Evolutionary conservation across 2,797 vertebrate species (phyloP), one percentile per base, ranked within the genome.

Genomic region (Poeciliopsis infans): DNA sequence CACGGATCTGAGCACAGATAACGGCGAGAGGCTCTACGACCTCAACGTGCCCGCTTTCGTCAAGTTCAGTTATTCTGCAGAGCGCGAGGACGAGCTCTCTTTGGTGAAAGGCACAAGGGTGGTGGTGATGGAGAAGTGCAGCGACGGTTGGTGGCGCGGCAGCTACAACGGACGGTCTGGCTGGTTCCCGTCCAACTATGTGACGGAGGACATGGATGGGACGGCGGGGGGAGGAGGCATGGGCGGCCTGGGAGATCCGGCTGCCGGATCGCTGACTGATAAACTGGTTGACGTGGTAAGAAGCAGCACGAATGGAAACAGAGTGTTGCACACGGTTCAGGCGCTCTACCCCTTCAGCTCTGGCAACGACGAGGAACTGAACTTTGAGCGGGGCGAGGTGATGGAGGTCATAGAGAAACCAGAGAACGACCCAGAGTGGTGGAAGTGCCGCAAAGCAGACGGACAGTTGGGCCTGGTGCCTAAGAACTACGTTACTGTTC

Each of bases 331-430:
- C 89, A 96, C 96, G 7, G 97, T 98, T 7, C 97, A 98, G 86
- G 97, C 97, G 36, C 96, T 98, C 82, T 98, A 98, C 88, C 97
- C 97, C 0, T 98, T 98, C 95, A 97, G 94, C 93, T 97, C 97
- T 0, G 95, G 91, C 73, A 98, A 97, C 47, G 97, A 97, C 43
- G 97, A 98, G 95, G 97, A 98, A 94, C 97, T 98, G 31, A 97
- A 96, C 94, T 98, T 98, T 81, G 97, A 97, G 89, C 97, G 96
- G 91, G 96, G 97, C 3, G 97, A 98, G 87, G 87, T 98, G 84
- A 98, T 98, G 97, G 97, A 97, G 89, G 97, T 98, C 51, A 94
- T 98, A 88, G 97, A 98, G 94, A 98, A 97, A 88, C 97, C 97
- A 0, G 97, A 98, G 93, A 97, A 98, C 76, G 97, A 98, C 86